Evolutionary conservation across 1,140 invertebrate species (phyloP).

Genomic region (Argopecten irradians): DNA sequence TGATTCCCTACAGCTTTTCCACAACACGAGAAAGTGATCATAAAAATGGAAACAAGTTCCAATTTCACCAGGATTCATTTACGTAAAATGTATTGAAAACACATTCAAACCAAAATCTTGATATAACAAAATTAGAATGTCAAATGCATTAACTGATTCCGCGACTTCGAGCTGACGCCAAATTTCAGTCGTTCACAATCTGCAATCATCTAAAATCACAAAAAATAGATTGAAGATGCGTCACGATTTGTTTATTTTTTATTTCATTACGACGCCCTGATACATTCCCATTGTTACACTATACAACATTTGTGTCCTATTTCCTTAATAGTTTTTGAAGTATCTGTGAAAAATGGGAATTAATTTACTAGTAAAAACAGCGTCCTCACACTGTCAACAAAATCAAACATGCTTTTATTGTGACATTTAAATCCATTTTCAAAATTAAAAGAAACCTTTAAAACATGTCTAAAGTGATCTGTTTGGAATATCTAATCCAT

Average conservation of each 20-base stretch:
- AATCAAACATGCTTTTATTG: background rate
- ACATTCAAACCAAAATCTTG: background rate
- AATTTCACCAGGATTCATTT: background rate
- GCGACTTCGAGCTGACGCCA: background rate
- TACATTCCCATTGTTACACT: background rate
- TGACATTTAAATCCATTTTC: background rate
- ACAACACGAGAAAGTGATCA: background rate
- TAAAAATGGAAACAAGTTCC: background rate
- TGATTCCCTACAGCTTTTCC: background rate
- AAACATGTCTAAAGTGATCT: too few species aligned
- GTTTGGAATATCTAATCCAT: too few species aligned
- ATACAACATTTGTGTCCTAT: background rate
- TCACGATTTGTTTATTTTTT: background rate
- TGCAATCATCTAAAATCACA: background rate
- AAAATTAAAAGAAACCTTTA: background rate
- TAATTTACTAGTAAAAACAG: background rate
- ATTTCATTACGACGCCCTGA: background rate
- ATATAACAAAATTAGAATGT: background rate
- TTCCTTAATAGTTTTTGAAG: background rate
- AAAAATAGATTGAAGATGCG: background rate
- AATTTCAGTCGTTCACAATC: background rate
- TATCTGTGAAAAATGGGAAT: background rate
- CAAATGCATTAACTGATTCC: background rate
- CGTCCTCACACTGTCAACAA: background rate
- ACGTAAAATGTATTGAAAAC: conserved; percentile 18